Evolutionary conservation across 2,888 invertebrate genomes (phyloP).

Genomic region (Amiota communis): DNA sequence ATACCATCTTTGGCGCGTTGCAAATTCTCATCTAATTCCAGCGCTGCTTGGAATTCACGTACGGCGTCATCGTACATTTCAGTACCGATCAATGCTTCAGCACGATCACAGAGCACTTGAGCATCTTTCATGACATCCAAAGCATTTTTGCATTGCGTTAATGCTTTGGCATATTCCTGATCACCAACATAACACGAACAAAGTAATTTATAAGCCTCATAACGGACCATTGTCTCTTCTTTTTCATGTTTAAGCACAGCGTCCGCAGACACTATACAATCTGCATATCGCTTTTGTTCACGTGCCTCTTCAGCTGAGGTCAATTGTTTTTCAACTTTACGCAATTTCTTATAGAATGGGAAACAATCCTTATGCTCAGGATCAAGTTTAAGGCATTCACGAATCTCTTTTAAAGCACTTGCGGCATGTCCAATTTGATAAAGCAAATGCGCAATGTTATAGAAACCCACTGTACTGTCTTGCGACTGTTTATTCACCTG

Average conservation of each 20-base stretch:
- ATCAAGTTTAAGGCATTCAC: slow-evolving; percentile 97
- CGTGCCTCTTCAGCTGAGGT: slow-evolving; percentile 78
- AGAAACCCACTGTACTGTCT: slow-evolving; percentile 89
- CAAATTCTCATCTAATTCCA: slow-evolving; percentile 85
- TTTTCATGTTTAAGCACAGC: slow-evolving; percentile 81
- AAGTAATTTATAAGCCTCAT: slow-evolving; percentile 83
- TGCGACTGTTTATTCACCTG: slow-evolving; percentile 91
- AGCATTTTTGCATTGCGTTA: slow-evolving; percentile 85
- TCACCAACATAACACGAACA: slow-evolving; percentile 85
- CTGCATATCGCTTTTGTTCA: slow-evolving; percentile 78
- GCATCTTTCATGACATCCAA: slow-evolving; percentile 84
- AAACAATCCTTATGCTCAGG: slow-evolving; percentile 98
- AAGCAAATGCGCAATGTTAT: slow-evolving; percentile 82
- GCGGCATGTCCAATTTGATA: slow-evolving; percentile 94
- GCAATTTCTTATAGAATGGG: slow-evolving; percentile 95
- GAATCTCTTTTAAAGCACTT: slow-evolving; percentile 91
- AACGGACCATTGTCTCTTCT: slow-evolving; percentile 81
- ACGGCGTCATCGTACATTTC: slow-evolving; percentile 97
- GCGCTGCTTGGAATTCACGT: slow-evolving; percentile 87
- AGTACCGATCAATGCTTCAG: slow-evolving; percentile 89
- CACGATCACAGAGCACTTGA: slow-evolving; percentile 89
- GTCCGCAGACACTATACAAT: slow-evolving; percentile 81
- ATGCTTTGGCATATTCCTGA: slow-evolving; percentile 82
- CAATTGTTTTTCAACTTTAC: slow-evolving; percentile 90
- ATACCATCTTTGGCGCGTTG: slow-evolving; percentile 92